These are phyloP conservation scores for Conomelus anceps DNA, from an alignment of 2,888 invertebrate genomes.

Conservation along the genomic window DNA sequence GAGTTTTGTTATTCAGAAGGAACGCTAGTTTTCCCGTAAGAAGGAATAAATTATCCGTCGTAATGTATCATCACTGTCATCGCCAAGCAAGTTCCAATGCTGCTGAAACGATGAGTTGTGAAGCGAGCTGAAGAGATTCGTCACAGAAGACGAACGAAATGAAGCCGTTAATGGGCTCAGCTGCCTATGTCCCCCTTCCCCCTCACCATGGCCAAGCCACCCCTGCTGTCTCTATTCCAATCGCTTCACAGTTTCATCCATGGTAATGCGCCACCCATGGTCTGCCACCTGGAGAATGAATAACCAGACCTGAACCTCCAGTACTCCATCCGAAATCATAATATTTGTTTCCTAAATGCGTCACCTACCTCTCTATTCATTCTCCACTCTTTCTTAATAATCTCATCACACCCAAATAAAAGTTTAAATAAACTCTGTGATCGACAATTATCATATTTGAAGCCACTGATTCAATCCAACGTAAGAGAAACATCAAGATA, in stretches of 20 bases:
- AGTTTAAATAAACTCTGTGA: too few relatives aligned
- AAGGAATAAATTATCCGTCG: background rate
- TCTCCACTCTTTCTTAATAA: background rate
- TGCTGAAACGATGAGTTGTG: background rate
- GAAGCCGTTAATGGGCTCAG: background rate
- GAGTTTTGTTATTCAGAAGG: background rate
- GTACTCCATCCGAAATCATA: background rate
- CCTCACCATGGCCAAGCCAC: background rate
- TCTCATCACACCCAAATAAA: too few relatives aligned
- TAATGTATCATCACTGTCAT: background rate
- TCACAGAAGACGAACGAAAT: background rate
- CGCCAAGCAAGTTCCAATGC: background rate
- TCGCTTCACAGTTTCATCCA: too few relatives aligned
- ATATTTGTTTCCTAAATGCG: background rate
- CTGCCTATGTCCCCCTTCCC: background rate
- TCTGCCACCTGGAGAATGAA: background rate
- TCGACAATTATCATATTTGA: too few relatives aligned
- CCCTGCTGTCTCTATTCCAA: background rate
- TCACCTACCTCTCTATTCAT: background rate
- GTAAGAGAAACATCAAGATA: too few relatives aligned
- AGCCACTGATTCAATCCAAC: too few relatives aligned
- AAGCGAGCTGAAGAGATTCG: slow-evolving; percentile 12
- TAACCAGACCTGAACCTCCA: background rate
- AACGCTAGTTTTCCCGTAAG: background rate
- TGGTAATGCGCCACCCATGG: background rate